Percentiles rank a stretch among this genome's conserved stretches.
Evolutionary conservation across 2,113 vertebrate genomes (phyloP).

Genomic region (Chrysemys picta): DNA sequence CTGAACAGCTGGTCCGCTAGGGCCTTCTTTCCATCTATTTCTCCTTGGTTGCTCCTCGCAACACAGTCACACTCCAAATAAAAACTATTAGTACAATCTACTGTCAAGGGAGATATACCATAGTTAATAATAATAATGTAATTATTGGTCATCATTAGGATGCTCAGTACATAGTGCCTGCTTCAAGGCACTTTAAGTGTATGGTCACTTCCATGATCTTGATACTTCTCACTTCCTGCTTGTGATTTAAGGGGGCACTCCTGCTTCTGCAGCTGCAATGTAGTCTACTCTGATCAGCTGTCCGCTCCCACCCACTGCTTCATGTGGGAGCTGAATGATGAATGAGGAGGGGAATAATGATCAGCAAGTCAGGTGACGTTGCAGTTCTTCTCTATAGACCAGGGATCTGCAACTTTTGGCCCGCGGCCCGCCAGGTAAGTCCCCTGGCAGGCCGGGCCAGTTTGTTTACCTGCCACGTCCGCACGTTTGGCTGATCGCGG

Average conservation of each 20-base stretch:
- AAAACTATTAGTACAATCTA: neutral
- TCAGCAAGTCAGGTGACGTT: neutral
- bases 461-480: too few relatives aligned
- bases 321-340: neutral
- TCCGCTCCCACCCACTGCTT: neutral
- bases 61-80: neutral
- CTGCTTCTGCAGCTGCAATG: neutral
- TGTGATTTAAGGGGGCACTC: neutral
- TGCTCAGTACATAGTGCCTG: neutral
- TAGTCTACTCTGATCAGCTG: neutral
- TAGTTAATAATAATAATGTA: neutral
- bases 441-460: too few relatives aligned
- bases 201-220: neutral
- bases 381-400: neutral
- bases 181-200: neutral
- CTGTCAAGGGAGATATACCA: neutral
- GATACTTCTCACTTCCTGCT: neutral
- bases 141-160: neutral
- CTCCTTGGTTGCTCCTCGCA: neutral
- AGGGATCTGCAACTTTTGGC: too few relatives aligned
- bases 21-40: neutral
- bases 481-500: too few relatives aligned
- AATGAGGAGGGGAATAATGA: neutral
- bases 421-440: too few relatives aligned
- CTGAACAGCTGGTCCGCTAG: neutral